Conservation (phyloP, 1,140 invertebrate genomes). For the Anadara kagoshimensis region DNA sequence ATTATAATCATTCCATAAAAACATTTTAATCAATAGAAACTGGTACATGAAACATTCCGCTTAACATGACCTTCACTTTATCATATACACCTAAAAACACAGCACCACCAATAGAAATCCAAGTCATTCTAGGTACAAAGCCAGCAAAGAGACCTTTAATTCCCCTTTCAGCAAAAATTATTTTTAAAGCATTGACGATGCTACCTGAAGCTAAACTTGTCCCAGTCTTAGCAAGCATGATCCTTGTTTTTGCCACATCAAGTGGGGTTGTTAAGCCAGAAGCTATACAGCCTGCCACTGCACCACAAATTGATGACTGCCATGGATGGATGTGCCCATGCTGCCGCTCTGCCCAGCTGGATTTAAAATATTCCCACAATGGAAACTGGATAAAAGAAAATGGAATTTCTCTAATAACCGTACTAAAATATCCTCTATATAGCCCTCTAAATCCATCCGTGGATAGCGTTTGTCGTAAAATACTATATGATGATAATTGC, state of each 20-base stretch:
- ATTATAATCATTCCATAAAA: too few species aligned
- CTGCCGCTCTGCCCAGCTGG: conserved; percentile 75
- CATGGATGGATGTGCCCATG: conserved; percentile 77
- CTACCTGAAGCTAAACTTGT: conserved; percentile 70
- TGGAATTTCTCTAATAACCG: conserved; percentile 92
- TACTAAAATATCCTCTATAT: conserved; percentile 93
- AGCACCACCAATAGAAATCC: conserved; percentile 93
- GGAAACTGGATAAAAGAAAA: conserved; percentile 98
- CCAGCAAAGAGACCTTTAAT: conserved; percentile 91
- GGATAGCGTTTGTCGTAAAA: conserved; percentile 80
- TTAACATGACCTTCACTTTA: conserved; percentile 56
- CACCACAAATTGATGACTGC: conserved; percentile 89
- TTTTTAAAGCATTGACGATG: conserved; percentile 76
- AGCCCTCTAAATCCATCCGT: conserved; percentile 82
- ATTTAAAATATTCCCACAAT: conserved; percentile 93
- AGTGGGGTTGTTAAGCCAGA: conserved; percentile 92
- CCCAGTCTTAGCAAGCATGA: conserved; percentile 86
- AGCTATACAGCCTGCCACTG: conserved; percentile 86
- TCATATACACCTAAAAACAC: conserved; percentile 96
- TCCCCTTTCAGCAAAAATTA: conserved; percentile 81
- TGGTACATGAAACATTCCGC: neutral
- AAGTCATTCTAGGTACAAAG: conserved; percentile 85
- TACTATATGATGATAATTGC: conserved; percentile 73
- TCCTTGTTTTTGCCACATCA: conserved; percentile 97
- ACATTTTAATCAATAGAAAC: too few species aligned